Evolutionary conservation across 2,888 invertebrate species (phyloP).

Genomic region (Aphidius colemani): DNA sequence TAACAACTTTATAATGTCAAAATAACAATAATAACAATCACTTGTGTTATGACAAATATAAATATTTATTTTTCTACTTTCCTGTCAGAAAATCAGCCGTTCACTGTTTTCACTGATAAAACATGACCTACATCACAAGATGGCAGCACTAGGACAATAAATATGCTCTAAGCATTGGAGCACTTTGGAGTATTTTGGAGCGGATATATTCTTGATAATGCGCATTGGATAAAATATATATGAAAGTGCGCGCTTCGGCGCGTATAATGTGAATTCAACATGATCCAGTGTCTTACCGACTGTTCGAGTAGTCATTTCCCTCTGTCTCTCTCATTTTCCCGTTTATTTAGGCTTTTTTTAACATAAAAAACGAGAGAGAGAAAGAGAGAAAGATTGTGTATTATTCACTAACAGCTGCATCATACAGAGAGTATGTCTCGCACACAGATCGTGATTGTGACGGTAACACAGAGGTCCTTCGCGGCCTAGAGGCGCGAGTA

Average conservation of each 20-base stretch:
- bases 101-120: background rate
- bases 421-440: no score
- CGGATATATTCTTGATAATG: constrained; percentile 13
- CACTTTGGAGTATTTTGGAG: no score
- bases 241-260: background rate
- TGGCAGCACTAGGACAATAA: constrained; percentile 1
- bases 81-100: background rate
- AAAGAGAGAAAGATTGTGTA: constrained; percentile 6
- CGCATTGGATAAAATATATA: background rate
- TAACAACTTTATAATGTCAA: constrained; percentile 15
- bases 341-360: background rate
- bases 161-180: background rate
- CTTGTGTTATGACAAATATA: background rate
- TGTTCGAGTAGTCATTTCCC: constrained; percentile 21
- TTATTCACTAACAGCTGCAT: background rate
- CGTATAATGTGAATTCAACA: constrained; percentile 4
- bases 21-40: background rate
- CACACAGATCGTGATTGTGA: constrained; percentile 9
- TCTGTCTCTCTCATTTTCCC: background rate
- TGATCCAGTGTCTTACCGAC: constrained; percentile 27
- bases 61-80: background rate
- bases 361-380: constrained; percentile 15
- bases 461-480: constrained; percentile 30
- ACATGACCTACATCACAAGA: background rate
- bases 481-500: constrained; percentile 45